A percentile compares a stretch with the other conserved stretches of the same genome.
phyloP scores from a whole-genome alignment of 2,888 invertebrate species.

The Horisme vitalbata region DNA sequence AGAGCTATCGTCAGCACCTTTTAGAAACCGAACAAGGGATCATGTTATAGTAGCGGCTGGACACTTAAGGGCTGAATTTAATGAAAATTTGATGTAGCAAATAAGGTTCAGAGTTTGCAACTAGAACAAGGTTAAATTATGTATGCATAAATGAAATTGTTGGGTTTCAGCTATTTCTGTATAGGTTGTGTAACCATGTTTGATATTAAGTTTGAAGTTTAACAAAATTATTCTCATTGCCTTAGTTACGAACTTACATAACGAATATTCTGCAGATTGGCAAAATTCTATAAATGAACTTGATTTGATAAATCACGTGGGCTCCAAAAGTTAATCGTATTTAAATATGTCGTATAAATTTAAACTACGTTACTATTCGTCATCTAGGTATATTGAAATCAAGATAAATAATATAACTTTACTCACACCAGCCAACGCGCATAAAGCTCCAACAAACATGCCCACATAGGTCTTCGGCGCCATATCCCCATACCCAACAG shows the following conservation, averaged over 20 bases:
- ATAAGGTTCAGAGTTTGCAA: slow-evolving; percentile 30
- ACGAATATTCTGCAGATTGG: too few species aligned
- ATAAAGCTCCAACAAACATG: slow-evolving; percentile 99
- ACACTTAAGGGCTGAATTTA: slow-evolving; percentile 23
- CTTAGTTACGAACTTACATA: too few species aligned
- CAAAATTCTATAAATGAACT: too few species aligned
- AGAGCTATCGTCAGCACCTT: slow-evolving; percentile 95
- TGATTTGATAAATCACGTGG: too few species aligned
- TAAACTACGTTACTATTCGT: too few species aligned
- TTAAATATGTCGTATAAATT: too few species aligned
- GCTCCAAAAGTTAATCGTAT: too few species aligned
- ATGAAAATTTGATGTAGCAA: slow-evolving; percentile 34
- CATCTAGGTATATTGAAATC: too few species aligned
- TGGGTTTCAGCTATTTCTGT: slow-evolving; percentile 15
- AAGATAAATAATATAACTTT: too few species aligned
- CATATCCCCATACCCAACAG: slow-evolving; percentile 99
- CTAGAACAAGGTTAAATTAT: slow-evolving; percentile 28
- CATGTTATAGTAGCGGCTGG: slow-evolving; percentile 22
- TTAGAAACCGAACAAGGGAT: slow-evolving; percentile 17
- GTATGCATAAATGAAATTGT: slow-evolving; percentile 26
- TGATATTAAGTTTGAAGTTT: background rate
- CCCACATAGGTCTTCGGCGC: slow-evolving; percentile 99
- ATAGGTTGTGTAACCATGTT: slow-evolving; percentile 5
- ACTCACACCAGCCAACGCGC: slow-evolving; percentile 97
- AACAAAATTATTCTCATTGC: too few species aligned